Percentiles rank a stretch among this genome's conserved stretches.
These are phyloP conservation scores for Leucosticte australis DNA, from an alignment of 2,113 vertebrate species.

Conservation along the genomic window DNA sequence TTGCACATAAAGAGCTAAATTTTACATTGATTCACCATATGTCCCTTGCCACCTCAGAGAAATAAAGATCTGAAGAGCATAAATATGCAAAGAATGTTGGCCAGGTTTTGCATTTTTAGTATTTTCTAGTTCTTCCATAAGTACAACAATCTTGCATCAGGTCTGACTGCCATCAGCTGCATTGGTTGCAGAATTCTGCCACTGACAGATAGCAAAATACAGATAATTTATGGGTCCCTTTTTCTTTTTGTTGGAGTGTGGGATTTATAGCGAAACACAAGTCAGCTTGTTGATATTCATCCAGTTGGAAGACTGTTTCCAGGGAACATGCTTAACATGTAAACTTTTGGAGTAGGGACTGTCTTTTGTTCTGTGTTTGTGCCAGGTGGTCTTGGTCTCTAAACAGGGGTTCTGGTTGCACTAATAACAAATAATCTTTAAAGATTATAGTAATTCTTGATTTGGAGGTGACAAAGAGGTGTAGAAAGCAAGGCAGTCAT, in stretches of 20 bases:
- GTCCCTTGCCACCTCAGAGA: not conserved
- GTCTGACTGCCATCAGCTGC: not conserved
- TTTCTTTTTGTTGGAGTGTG: not conserved
- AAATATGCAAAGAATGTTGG: constrained; percentile 2
- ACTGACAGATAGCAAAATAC: not conserved
- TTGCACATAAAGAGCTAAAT: constrained; percentile 14
- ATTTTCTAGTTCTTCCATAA: not conserved
- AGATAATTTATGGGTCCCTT: not conserved
- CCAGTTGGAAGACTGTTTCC: not conserved
- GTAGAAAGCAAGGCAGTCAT: constrained; percentile 2
- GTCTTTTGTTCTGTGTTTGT: not conserved
- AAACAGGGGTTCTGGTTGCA: not conserved
- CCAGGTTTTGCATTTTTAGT: not conserved
- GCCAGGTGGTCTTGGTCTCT: constrained; percentile 15
- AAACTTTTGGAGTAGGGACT: not conserved
- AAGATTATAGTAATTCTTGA: constrained; percentile 10
- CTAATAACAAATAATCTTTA: constrained; percentile 15
- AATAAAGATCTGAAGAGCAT: not conserved
- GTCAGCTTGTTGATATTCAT: not conserved
- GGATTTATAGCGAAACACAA: not conserved
- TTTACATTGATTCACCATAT: constrained; percentile 1
- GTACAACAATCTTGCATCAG: not conserved
- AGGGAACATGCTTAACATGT: not conserved
- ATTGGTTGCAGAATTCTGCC: not conserved
- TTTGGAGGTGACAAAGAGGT: constrained; percentile 32